Percentiles rank a stretch among this genome's conserved stretches.
phyloP scores from a whole-genome alignment of 92 coral and sea anemone species.

The Metridium senile region DNA sequence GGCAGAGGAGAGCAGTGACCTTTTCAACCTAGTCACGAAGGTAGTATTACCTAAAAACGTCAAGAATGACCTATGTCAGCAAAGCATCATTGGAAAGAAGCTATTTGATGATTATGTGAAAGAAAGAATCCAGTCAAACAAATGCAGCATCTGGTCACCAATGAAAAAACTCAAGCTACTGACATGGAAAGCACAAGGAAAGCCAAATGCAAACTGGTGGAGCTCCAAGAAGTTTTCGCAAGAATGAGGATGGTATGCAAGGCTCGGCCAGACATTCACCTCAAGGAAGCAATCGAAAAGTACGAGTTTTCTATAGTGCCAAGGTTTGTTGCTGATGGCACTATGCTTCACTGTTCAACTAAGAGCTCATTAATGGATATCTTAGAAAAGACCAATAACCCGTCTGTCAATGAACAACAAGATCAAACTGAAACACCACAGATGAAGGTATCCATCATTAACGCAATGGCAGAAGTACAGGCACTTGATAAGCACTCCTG shows the following conservation, averaged over 20 bases:
- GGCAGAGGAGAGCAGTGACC: slow-evolving; percentile 19
- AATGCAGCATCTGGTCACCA: background rate
- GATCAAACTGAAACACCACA: too few species aligned
- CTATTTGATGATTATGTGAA: background rate
- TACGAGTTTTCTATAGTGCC: slow-evolving; percentile 49
- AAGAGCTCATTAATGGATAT: slow-evolving; percentile 53
- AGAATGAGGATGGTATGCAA: slow-evolving; percentile 56
- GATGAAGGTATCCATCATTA: slow-evolving; percentile 35
- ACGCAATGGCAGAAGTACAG: slow-evolving; percentile 69
- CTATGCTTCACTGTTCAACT: slow-evolving; percentile 38
- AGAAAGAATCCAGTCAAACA: slow-evolving; percentile 10
- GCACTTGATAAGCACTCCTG: slow-evolving; percentile 45
- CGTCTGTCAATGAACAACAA: too few species aligned
- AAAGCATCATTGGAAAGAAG: slow-evolving; percentile 22
- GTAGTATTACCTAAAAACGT: slow-evolving; percentile 43
- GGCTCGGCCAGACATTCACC: slow-evolving; percentile 41
- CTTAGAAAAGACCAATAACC: too few species aligned
- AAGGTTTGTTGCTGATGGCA: slow-evolving; percentile 56
- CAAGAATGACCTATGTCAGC: slow-evolving; percentile 38
- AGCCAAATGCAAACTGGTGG: slow-evolving; percentile 35
- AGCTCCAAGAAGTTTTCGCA: slow-evolving; percentile 62
- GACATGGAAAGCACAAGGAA: slow-evolving; percentile 43
- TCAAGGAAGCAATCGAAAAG: slow-evolving; percentile 31
- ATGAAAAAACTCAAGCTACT: slow-evolving; percentile 24
- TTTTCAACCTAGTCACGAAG: slow-evolving; percentile 46